Percentiles rank a stretch among this genome's conserved stretches.
These are phyloP conservation scores for Choreutis nemorana DNA, from an alignment of 2,888 invertebrate species.

Conservation along the genomic window DNA sequence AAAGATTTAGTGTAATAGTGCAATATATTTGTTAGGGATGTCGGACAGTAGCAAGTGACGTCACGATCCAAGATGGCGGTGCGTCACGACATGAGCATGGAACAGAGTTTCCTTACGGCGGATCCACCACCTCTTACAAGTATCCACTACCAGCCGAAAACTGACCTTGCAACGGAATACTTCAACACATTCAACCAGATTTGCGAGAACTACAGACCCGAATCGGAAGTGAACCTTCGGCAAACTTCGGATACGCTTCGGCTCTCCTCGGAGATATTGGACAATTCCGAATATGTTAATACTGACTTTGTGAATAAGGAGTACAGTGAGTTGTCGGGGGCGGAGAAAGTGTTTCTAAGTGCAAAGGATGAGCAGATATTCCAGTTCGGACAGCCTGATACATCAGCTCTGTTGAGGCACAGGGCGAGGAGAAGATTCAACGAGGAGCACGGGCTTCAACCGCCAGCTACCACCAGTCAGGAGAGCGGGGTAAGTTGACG, in stretches of 20 bases:
- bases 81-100: constrained; percentile 48
- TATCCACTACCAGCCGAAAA: constrained; percentile 35
- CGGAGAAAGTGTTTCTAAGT: constrained; percentile 51
- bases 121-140: constrained; percentile 65
- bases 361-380: constrained; percentile 49
- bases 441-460: constrained; percentile 51
- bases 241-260: constrained; percentile 49
- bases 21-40: too few species aligned
- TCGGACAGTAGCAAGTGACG: too few species aligned
- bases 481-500: constrained; percentile 59
- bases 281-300: constrained; percentile 27
- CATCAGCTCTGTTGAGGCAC: constrained; percentile 60
- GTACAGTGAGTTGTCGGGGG: constrained; percentile 13
- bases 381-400: constrained; percentile 69
- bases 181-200: constrained; percentile 58
- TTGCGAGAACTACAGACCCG: constrained; percentile 47
- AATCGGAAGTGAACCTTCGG: constrained; percentile 37
- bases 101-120: constrained; percentile 58
- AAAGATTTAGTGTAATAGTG: too few species aligned
- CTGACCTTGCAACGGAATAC: constrained; percentile 48
- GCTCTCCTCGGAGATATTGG: constrained; percentile 46
- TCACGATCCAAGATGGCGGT: constrained; percentile 30
- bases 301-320: constrained; percentile 24
- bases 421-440: constrained; percentile 48
- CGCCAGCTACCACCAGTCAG: constrained; percentile 47